Percentiles rank a stretch among this genome's conserved stretches.
Conservation (phyloP, 1,140 invertebrate species). For the Drosophila busckii region DNA sequence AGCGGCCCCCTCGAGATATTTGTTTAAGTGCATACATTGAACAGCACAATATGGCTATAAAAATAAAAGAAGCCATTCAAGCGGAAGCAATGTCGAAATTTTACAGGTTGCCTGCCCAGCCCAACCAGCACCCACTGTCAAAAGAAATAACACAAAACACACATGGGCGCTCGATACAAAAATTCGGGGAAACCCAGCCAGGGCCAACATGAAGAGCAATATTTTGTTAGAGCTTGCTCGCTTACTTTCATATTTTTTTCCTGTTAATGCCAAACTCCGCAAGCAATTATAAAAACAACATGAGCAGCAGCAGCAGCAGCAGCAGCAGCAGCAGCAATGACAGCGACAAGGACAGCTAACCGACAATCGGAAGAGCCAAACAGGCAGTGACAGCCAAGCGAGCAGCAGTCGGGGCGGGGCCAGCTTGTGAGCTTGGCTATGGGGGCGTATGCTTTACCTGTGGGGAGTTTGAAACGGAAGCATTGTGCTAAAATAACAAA, state of each 20-base stretch:
- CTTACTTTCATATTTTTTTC: slow-evolving; percentile 9
- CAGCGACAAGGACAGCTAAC: slow-evolving; percentile 40
- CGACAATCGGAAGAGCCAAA: slow-evolving; percentile 57
- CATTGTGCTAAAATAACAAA: slow-evolving; percentile 77
- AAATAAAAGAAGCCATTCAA: slow-evolving; percentile 56
- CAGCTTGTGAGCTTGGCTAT: background rate
- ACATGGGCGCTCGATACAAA: slow-evolving; percentile 34
- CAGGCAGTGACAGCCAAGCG: slow-evolving; percentile 35
- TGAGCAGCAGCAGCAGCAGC: slow-evolving; percentile 6
- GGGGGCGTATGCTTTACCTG: background rate
- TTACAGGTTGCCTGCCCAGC: slow-evolving; percentile 51
- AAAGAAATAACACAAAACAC: slow-evolving; percentile 59
- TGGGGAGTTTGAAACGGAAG: slow-evolving; percentile 40
- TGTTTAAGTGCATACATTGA: slow-evolving; percentile 2
- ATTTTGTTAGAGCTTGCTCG: too few species aligned
- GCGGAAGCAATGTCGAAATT: slow-evolving; percentile 63
- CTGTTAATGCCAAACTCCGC: slow-evolving; percentile 48
- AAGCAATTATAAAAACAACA: slow-evolving; percentile 23
- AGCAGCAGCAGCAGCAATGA: background rate
- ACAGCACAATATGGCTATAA: slow-evolving; percentile 18
- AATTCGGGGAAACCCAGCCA: slow-evolving; percentile 9
- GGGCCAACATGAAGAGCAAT: slow-evolving; percentile 27
- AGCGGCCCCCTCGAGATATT: background rate
- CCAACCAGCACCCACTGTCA: slow-evolving; percentile 20
- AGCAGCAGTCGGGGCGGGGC: background rate